A percentile compares a stretch with the other conserved stretches of the same genome.
These are phyloP conservation scores for Recurvirostra avosetta DNA, from an alignment of 2,113 vertebrate genomes.

Conservation along the genomic window DNA sequence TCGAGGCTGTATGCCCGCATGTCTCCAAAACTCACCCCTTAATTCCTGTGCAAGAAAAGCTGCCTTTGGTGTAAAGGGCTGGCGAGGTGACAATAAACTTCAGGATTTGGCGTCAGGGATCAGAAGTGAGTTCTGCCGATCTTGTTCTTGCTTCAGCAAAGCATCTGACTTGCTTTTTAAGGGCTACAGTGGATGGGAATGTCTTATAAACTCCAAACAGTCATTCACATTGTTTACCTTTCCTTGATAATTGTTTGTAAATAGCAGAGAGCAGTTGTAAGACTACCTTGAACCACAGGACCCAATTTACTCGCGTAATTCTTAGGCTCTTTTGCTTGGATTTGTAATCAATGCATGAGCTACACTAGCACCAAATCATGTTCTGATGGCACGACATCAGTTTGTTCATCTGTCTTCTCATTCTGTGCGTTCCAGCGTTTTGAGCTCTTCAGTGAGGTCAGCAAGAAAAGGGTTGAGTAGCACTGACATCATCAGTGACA, in stretches of 20 bases:
- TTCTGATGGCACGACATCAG: neutral
- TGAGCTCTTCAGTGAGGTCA: neutral
- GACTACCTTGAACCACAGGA: neutral
- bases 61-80: neutral
- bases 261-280: neutral
- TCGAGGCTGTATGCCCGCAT: neutral
- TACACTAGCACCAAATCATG: fast-evolving
- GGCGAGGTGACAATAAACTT: fast-evolving
- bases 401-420: neutral
- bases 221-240: neutral
- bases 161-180: neutral
- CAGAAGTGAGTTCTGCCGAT: neutral
- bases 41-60: neutral
- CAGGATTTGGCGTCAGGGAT: fast-evolving
- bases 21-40: neutral
- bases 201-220: neutral
- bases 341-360: neutral
- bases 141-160: neutral
- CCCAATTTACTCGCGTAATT: neutral
- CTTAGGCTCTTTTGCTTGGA: neutral
- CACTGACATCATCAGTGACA: fast-evolving
- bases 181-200: neutral
- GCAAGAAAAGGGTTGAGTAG: neutral
- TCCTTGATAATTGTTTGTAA: neutral
- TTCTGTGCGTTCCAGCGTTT: fast-evolving